These are phyloP conservation scores for Crotalus tigris DNA, from an alignment of 2,113 vertebrate species.

Conservation along the genomic window DNA sequence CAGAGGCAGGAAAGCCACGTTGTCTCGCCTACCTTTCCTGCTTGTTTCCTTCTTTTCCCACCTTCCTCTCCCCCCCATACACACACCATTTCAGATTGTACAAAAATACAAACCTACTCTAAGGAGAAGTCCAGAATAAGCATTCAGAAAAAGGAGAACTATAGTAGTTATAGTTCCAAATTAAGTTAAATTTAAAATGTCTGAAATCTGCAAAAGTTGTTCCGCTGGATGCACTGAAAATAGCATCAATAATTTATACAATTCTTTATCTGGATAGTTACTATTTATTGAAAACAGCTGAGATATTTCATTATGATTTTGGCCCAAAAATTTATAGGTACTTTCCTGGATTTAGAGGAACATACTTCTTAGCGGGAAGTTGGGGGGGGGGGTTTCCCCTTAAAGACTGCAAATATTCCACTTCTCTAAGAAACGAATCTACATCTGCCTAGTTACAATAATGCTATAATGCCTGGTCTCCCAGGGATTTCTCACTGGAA, in stretches of 20 bases:
- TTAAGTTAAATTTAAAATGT: background rate
- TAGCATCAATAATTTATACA: constrained; percentile 5
- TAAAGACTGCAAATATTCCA: background rate
- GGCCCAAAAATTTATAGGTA: constrained; percentile 34
- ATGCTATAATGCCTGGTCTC: background rate
- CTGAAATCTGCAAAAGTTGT: background rate
- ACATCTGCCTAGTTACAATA: background rate
- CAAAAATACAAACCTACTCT: background rate
- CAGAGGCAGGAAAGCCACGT: background rate
- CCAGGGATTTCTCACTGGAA: constrained; percentile 42
- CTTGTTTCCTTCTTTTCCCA: background rate
- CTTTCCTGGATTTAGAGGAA: constrained; percentile 57
- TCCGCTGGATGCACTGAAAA: background rate
- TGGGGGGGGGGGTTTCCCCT: background rate
- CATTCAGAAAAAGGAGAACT: background rate
- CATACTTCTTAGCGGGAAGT: background rate
- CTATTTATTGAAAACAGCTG: constrained; percentile 35
- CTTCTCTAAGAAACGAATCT: background rate
- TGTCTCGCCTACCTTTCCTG: background rate
- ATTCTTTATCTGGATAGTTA: background rate
- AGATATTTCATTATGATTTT: constrained; percentile 47
- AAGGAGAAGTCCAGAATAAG: background rate
- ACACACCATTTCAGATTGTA: background rate
- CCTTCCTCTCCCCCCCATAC: too few relatives aligned
- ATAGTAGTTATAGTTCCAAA: background rate